A percentile compares a stretch with the other conserved stretches of the same genome.
These are phyloP conservation scores for Ia io DNA, from an alignment of 2,113 vertebrate genomes.

Conservation along the genomic window DNA sequence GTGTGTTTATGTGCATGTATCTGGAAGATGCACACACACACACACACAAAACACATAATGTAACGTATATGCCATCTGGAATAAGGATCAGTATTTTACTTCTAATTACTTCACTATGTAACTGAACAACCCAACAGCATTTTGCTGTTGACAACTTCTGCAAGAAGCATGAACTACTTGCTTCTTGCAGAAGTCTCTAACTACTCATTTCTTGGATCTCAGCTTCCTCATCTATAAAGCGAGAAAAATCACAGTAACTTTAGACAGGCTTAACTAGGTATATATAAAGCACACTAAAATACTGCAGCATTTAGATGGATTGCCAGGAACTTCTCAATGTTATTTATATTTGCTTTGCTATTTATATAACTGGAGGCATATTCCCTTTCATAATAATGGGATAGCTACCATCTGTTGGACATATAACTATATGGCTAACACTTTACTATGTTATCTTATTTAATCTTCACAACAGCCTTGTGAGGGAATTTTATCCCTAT, in stretches of 20 bases:
- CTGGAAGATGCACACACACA: background rate
- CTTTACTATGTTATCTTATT: conserved; percentile 49
- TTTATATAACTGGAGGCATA: conserved; percentile 57
- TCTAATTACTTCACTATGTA: background rate
- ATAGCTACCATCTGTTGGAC: conserved; percentile 62
- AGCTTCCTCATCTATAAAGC: conserved; percentile 69
- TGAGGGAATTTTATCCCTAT: conserved; percentile 24
- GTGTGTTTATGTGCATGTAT: background rate
- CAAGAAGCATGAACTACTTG: conserved; percentile 23
- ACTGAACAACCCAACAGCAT: background rate
- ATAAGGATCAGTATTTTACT: background rate
- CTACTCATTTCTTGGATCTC: conserved; percentile 61
- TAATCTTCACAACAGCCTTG: conserved; percentile 44
- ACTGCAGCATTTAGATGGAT: conserved; percentile 58
- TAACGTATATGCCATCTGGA: background rate
- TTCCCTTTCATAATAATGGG: conserved; percentile 58
- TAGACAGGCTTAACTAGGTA: conserved; percentile 62
- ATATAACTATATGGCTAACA: background rate
- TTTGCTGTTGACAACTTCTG: conserved; percentile 25
- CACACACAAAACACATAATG: background rate
- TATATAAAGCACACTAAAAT: conserved; percentile 62
- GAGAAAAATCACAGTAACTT: conserved; percentile 71
- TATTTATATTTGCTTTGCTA: conserved; percentile 72
- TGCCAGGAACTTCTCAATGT: conserved; percentile 67
- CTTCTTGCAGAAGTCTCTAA: conserved; percentile 58